Conservation (phyloP, 64 coral and sea anemone genomes). For the Platygyra sinensis region DNA sequence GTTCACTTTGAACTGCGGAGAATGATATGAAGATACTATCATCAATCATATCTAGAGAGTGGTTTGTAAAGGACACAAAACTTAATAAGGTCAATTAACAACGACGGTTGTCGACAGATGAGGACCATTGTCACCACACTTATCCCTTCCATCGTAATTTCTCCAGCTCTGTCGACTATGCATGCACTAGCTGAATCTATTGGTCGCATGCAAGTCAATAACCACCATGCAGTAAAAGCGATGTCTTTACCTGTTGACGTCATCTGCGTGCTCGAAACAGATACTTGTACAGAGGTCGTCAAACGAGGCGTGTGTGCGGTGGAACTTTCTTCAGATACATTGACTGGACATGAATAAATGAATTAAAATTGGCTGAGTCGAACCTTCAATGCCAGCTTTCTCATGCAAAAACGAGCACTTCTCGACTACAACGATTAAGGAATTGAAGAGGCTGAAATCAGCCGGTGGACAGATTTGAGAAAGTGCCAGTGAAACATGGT, state of each 20-base stretch:
- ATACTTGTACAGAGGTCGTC: neutral
- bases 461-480: no score
- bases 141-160: no score
- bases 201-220: neutral
- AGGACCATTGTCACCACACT: no score
- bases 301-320: neutral
- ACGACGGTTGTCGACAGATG: no score
- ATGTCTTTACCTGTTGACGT: constrained; percentile 14
- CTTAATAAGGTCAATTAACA: no score
- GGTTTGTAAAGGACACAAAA: no score
- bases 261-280: neutral
- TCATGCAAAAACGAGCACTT: neutral
- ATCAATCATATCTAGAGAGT: no score
- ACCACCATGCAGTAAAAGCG: constrained; percentile 7
- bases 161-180: neutral
- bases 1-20: no score
- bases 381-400: neutral
- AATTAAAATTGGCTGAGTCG: neutral
- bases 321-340: neutral
- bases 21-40: no score
- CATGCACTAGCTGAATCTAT: neutral
- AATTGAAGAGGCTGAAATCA: no score
- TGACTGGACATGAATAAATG: constrained; percentile 12
- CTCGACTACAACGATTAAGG: neutral
- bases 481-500: no score